Base-by-base conservation (phyloP, 2,113 vertebrate species). In the Pitta sordida region DNA sequence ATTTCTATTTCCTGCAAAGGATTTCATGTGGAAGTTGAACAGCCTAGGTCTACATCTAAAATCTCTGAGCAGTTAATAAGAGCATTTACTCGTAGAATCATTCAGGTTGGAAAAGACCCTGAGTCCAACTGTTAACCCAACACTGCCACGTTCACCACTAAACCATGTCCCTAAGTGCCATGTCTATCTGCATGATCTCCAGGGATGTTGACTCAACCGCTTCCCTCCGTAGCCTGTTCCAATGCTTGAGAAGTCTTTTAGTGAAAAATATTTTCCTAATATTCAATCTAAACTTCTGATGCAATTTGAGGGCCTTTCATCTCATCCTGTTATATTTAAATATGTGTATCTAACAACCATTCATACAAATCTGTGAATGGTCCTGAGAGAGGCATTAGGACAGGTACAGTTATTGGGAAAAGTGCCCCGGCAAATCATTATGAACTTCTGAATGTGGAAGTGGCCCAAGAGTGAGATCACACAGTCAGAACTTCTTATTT, bases 111-210 rank as follows among this genome's bases (percentile, higher is more conserved):
- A 59, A 58, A 83, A 58, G 73, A 49, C 43, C 37, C 21, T 67
- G 1, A 53, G 48, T 80, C 37, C n/a, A 60, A 2, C 9, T 0
- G 0, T 24, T 17, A 89, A 56, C 27, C 20, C 1, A 2, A 5
- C n/a, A 17, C 51, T 62, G 21, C 56, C 46, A 43, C 34, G 22
- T n/a, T 60, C 29, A 65, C 39, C 29, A 26, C 26, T 73, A 44
- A 85, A 21, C n/a, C 16, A 6, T 7, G 8, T 69, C 22, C 39
- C 39, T 26, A 4, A 41, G 19, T 2, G 0, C 24, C 2, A 2
- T 6, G 21, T 77, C 59, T 84, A 37, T 77, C 59, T 84, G 34
- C 30, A 62, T 27, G 3, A 44, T 44, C 27, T 30, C 64, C 59
- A 21, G 24, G 32, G 37, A 20, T 71, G 43, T 18, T 67, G 64